Evolutionary conservation across 1,140 invertebrate species (phyloP), one percentile per base, ranked within the genome.

Genomic region (Lepidotrigona ventralis): DNA sequence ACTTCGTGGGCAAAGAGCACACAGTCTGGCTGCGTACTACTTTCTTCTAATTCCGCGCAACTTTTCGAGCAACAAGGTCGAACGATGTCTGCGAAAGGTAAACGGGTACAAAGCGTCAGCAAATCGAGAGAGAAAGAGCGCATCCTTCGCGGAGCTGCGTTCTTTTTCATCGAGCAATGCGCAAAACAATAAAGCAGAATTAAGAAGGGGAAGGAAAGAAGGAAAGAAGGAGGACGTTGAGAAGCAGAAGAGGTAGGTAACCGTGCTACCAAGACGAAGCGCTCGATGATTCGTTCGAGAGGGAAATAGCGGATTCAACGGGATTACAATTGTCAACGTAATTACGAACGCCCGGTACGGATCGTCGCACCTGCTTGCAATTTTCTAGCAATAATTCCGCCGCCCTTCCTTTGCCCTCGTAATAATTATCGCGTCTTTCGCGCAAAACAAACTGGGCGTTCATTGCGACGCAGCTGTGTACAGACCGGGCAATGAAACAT

Each of bases 11-110:
- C 51, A 53, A 66, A 81, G 33, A 46, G 19, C 17, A 54, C 26
- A 14, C 15, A 17, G 54, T 33, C 58, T 17, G 79, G 26, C 26
- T 74, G 29, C 21, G 46, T 70, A 73, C 71, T 75, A 75, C 79
- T 74, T 39, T 21, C 58, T 75, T 68, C 68, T 66, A 81, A 81
- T 81, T 81, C 63, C 46, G 51, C 29, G 23, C 71, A 54, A 75
- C 51, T 68, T 66, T 81, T 56, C 33, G 53, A 56, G 29, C 54
- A 75, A 73, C 51, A 81, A 70, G 51, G 69, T 73, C 23, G 70
- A 74, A 73, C 73, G 70, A 64, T 53, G 14, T 26, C 51, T 60
- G n/a, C 23, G 69, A 76, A 85, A 46, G 56, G 74, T 56, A 17
- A 39, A 15, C n/a, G 58, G 60, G 73, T 53, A 77, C 63, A 56